phyloP scores from a whole-genome alignment of 2,113 vertebrate genomes.

The Patagioenas fasciata region DNA sequence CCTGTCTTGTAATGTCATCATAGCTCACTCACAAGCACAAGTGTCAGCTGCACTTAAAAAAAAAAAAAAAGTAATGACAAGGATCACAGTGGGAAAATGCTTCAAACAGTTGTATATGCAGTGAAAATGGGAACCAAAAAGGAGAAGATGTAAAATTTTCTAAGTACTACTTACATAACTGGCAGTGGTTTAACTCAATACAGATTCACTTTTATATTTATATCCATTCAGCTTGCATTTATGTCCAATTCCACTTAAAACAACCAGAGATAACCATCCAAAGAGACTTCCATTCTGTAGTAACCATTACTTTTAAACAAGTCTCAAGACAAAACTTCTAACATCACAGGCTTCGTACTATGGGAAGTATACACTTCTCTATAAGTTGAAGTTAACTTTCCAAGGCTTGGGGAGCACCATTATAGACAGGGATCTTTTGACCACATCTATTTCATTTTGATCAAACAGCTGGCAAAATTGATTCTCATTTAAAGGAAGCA shows the following conservation, averaged over 20 bases:
- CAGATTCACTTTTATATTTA: not conserved
- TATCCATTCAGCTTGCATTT: not conserved
- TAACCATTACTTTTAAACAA: not conserved
- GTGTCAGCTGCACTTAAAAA: fast-evolving
- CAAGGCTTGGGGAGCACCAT: not conserved
- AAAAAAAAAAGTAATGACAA: not conserved
- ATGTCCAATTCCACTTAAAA: not conserved
- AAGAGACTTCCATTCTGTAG: not conserved
- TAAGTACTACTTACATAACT: not conserved
- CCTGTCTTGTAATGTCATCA: not conserved
- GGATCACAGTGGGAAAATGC: not conserved
- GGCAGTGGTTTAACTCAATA: not conserved
- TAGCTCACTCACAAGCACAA: not conserved
- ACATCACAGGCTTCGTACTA: not conserved
- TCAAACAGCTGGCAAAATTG: not conserved
- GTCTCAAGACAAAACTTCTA: not conserved
- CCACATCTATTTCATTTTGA: not conserved
- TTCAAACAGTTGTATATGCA: not conserved
- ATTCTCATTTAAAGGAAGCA: not conserved
- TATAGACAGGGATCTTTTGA: not conserved
- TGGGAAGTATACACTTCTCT: not conserved
- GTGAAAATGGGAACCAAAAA: not conserved
- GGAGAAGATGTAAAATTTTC: not conserved
- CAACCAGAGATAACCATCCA: not conserved
- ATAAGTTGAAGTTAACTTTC: not conserved